Base-by-base conservation (phyloP, 2,888 invertebrate genomes). In the Zelleria hepariella region DNA sequence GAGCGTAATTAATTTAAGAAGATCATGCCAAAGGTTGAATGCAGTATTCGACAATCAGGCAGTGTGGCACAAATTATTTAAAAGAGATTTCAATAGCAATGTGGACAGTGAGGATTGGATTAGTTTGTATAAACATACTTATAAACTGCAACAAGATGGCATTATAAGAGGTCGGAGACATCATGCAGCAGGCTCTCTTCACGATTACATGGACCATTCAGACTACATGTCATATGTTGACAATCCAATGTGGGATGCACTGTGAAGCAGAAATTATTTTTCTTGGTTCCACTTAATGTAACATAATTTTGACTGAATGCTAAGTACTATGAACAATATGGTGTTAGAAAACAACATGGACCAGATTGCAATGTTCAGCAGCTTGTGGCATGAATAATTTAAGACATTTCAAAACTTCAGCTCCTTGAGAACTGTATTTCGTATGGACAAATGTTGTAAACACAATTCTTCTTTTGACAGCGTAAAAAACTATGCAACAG, bases 161-260 rank as follows among this genome's bases (percentile, higher is more conserved):
- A 58, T 64, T 60, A 58, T 63, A 59, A 66, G 65, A 61, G 57
- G 62, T 27, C 52, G 60, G 32, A 61, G 61, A 32, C 53, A 42
- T 32, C 66, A 62, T 60, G 63, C 62, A 55, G 72, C 73, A 56
- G 76, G 79, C 10, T 67, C 71, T 48, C 68, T 84, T 68, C 79
- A 81, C 73, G 78, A 83, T 62, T 72, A 70, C 59, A 82, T 81
- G 79, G 78, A 82, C 58, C 74, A 80, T 64, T 72, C 81, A 59
- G 82, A 82, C 71, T 76, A 72, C 73, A 67, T 78, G 26, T 80
- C 78, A 58, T 77, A 81, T 61, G 78, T 82, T 70, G 82, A 84
- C 67, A 80, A 83, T 67, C 80, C 80, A n/a, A 64, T 82, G 68
- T 84, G 83, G 83, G 74, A 78, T 71, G 65, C 70, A 60, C 6